Evolutionary conservation across 1,140 invertebrate genomes (phyloP), one percentile per base, ranked within the genome.

Genomic region (Cydia strobilella): DNA sequence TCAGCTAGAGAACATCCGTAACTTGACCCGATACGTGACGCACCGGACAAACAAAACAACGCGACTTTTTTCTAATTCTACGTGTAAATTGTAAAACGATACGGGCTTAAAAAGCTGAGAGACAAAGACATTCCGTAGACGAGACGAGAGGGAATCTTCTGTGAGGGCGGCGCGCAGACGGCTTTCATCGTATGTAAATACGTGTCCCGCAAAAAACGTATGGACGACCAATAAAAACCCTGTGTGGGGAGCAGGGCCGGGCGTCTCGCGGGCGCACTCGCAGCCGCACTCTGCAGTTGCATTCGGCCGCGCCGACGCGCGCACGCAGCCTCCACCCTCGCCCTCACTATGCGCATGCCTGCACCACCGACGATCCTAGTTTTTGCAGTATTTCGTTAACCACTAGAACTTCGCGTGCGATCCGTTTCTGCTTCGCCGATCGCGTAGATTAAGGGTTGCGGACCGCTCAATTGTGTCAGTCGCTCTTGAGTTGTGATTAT

Each of bases 181-280:
- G 82, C 85, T 92, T 87, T 87, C 87, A 80, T 86, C 88, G 89
- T 88, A 88, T 87, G 86, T 89, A 87, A 89, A 87, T 91, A 84
- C 82, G 82, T 88, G 82, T 82, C 79, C 82, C 76, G 90, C 84
- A 90, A 93, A 91, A 93, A 93, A 91, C 78, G 87, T 81, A 88
- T 88, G 88, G 90, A 85, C 89, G 83, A 82, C 90, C 88, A 91
- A 93, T 91, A 93, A 93, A 92, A 92, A 90, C 86, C 88, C 87
- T 80, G 88, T 82, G 81, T 89, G 86, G 88, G 85, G 89, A 90
- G 88, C 86, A 86, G 90, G 86, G 88, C 89, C 88, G 89, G 88
- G 90, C 82, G 84, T 73, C 85, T 82, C 88, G 89, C 88, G 89
- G 85, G 87, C 89, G 85, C 87, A 82, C 77, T 78, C 73, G 89